phyloP scores from a whole-genome alignment of 2,888 invertebrate genomes.

The Melipona beecheii region DNA sequence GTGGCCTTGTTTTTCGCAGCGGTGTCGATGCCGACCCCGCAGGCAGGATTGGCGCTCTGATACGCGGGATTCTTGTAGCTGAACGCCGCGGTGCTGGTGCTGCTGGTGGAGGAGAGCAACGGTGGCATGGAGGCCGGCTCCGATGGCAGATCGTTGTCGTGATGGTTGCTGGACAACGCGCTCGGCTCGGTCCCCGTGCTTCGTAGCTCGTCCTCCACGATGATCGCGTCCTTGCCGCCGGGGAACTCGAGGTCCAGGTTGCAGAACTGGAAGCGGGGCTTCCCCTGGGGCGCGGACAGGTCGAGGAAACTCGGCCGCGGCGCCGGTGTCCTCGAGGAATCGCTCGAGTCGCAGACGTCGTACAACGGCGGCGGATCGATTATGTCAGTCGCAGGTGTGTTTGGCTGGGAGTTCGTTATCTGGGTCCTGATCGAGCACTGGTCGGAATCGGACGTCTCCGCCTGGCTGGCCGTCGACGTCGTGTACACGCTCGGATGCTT shows the following conservation, averaged over 20 bases:
- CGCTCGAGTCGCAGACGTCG: slow-evolving; percentile 77
- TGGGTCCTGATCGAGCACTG: slow-evolving; percentile 81
- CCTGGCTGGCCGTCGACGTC: slow-evolving; percentile 73
- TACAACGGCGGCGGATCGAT: slow-evolving; percentile 80
- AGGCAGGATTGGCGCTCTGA: slow-evolving; percentile 89
- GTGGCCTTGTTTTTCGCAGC: slow-evolving; percentile 72
- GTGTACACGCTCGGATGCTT: slow-evolving; percentile 56
- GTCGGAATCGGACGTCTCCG: slow-evolving; percentile 80
- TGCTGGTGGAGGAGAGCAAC: slow-evolving; percentile 82
- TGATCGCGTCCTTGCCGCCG: slow-evolving; percentile 85
- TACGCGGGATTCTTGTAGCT: slow-evolving; percentile 91
- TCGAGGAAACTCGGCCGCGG: slow-evolving; percentile 87
- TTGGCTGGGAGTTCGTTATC: slow-evolving; percentile 78
- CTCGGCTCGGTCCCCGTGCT: slow-evolving; percentile 84
- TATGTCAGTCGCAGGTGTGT: slow-evolving; percentile 77
- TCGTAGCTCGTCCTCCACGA: slow-evolving; percentile 84
- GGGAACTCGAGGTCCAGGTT: slow-evolving; percentile 74
- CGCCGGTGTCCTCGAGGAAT: slow-evolving; percentile 81
- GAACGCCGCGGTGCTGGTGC: slow-evolving; percentile 84
- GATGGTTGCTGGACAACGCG: slow-evolving; percentile 81
- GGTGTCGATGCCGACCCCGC: slow-evolving; percentile 71
- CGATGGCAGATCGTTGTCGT: slow-evolving; percentile 84
- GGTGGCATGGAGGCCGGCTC: slow-evolving; percentile 87
- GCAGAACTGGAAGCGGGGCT: slow-evolving; percentile 89
- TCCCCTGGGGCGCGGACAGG: slow-evolving; percentile 87